These are phyloP conservation scores for Schizotus pectinicornis DNA, from an alignment of 2,888 invertebrate species.

Conservation along the genomic window DNA sequence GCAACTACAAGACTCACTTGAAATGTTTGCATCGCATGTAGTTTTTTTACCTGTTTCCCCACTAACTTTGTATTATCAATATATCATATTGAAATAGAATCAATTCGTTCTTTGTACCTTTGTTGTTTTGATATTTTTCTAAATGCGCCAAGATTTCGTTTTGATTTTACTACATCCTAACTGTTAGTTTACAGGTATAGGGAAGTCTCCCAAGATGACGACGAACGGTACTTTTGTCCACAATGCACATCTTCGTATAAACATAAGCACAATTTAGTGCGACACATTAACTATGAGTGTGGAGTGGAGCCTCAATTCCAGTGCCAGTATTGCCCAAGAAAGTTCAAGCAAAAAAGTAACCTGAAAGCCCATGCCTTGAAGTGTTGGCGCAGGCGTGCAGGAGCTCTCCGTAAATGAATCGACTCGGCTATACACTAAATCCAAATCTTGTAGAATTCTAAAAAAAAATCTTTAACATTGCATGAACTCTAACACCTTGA, in stretches of 20 bases:
- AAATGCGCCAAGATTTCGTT: neutral
- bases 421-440: too few relatives aligned
- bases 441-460: too few relatives aligned
- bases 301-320: constrained; percentile 58
- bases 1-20: constrained; percentile 41
- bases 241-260: constrained; percentile 46
- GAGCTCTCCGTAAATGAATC: too few relatives aligned
- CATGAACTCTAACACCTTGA: too few relatives aligned
- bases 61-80: neutral
- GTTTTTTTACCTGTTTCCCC: constrained; percentile 2
- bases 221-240: constrained; percentile 43
- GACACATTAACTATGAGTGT: constrained; percentile 52
- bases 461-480: too few relatives aligned
- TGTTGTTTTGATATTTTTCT: neutral
- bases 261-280: constrained; percentile 46
- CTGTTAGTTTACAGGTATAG: constrained; percentile 43
- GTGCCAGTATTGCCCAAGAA: constrained; percentile 58
- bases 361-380: constrained; percentile 56
- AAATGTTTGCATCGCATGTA: constrained; percentile 28
- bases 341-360: constrained; percentile 60
- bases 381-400: too few relatives aligned
- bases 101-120: neutral
- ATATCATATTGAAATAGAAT: neutral
- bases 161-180: too few relatives aligned
- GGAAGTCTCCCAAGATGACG: constrained; percentile 42